Conservation (phyloP, 2,888 invertebrate species). For the Rhagonycha lutea region DNA sequence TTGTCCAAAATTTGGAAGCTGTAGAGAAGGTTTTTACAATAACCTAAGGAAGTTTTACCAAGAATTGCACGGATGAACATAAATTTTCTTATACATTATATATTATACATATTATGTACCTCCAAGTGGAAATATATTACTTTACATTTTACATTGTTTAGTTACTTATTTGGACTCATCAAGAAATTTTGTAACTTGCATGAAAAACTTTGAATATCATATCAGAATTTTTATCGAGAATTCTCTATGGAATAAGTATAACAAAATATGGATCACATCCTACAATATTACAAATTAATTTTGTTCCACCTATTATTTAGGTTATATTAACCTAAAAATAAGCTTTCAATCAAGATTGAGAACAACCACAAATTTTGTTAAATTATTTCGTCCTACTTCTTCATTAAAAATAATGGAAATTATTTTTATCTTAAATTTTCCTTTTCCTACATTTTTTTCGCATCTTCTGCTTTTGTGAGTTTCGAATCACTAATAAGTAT, state of each 20-base stretch:
- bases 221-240: background rate
- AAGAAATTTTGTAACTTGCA: no score
- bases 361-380: background rate
- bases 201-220: no score
- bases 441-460: no score
- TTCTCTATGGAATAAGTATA: background rate
- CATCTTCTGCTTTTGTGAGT: no score
- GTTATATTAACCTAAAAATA: background rate
- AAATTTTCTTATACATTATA: background rate
- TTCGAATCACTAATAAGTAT: no score
- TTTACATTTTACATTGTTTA: background rate
- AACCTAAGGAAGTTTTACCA: slow-evolving; percentile 30
- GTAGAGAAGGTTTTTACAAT: slow-evolving; percentile 26
- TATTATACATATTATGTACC: background rate
- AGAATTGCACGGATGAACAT: slow-evolving; percentile 21
- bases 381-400: background rate
- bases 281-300: background rate
- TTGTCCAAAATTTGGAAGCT: slow-evolving; percentile 17
- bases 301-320: background rate
- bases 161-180: no score
- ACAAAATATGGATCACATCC: background rate
- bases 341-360: background rate
- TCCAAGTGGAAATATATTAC: background rate
- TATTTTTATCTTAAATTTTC: background rate
- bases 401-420: background rate